Evolutionary conservation across 1,140 invertebrate species (phyloP).

Genomic region (Olivierus martensii): DNA sequence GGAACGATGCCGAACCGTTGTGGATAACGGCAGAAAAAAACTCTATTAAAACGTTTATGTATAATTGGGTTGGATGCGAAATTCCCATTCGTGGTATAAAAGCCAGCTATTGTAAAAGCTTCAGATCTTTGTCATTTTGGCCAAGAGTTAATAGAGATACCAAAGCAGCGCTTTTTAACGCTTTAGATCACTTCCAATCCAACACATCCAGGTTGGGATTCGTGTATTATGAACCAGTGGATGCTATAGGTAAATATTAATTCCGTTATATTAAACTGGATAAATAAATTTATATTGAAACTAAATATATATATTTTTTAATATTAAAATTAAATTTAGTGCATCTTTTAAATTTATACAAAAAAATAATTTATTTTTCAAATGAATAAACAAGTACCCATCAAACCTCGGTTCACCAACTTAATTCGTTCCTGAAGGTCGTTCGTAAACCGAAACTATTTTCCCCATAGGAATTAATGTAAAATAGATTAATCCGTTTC

Average conservation of each 20-base stretch:
- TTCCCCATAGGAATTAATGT: no score
- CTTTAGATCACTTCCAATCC: constrained; percentile 16
- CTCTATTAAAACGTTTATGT: constrained; percentile 15
- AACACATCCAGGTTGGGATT: constrained; percentile 16
- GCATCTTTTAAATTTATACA: no score
- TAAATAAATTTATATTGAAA: no score
- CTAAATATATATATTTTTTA: no score
- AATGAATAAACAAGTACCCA: no score
- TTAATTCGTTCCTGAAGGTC: no score
- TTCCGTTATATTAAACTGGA: no score
- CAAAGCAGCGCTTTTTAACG: constrained; percentile 5
- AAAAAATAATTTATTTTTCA: no score
- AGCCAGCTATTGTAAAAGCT: constrained; percentile 11
- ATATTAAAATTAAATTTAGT: no score
- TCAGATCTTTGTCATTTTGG: constrained; percentile 12
- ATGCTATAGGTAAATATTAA: constrained; percentile 6
- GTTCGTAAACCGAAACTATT: no score
- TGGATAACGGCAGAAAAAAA: constrained; percentile 20
- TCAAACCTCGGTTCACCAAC: no score
- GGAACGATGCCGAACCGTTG: constrained; percentile 19
- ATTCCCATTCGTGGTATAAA: constrained; percentile 10
- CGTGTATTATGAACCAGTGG: constrained; percentile 12
- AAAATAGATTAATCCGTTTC: no score
- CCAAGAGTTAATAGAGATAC: constrained; percentile 17
- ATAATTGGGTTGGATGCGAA: constrained; percentile 21